Conservation (phyloP, 92 coral and sea anemone genomes). For the Umimayanthus chanpuru region DNA sequence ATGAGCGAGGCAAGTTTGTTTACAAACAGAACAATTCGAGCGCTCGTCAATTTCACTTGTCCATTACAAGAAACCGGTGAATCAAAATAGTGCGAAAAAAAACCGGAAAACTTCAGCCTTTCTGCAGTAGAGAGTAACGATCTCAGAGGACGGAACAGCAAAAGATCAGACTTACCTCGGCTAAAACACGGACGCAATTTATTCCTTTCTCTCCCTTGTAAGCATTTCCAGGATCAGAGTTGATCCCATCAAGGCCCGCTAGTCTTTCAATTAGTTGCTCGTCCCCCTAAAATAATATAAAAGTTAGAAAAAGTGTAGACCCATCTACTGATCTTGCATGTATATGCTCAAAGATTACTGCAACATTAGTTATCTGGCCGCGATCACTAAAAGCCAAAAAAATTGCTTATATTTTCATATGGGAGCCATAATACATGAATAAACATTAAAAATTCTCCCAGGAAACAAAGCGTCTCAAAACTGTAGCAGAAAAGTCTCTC, state of each 20-base stretch:
- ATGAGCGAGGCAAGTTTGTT: constrained; percentile 25
- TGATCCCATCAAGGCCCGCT: constrained; percentile 95
- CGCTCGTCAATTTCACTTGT: constrained; percentile 26
- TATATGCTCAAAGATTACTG: constrained; percentile 10
- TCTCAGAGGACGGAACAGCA: neutral
- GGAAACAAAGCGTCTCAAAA: constrained; percentile 17
- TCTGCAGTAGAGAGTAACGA: constrained; percentile 8
- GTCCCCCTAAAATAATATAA: constrained; percentile 79
- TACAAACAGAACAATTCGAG: constrained; percentile 46
- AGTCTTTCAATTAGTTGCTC: constrained; percentile 89
- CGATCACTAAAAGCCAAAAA: constrained; percentile 7
- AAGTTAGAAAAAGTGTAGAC: constrained; percentile 1
- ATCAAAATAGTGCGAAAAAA: neutral
- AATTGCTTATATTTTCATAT: neutral
- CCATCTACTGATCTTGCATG: constrained; percentile 4
- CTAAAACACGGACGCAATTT: constrained; percentile 77
- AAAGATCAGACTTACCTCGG: constrained; percentile 74
- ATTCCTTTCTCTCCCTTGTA: constrained; percentile 81
- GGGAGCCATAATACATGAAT: constrained; percentile 19
- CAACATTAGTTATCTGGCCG: constrained; percentile 4
- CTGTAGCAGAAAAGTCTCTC: neutral
- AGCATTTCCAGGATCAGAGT: constrained; percentile 71
- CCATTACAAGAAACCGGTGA: constrained; percentile 6
- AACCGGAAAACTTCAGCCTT: neutral
- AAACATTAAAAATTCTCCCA: constrained; percentile 2